Conservation (phyloP, 1,140 invertebrate genomes). For the Dinoponera quadriceps region DNA sequence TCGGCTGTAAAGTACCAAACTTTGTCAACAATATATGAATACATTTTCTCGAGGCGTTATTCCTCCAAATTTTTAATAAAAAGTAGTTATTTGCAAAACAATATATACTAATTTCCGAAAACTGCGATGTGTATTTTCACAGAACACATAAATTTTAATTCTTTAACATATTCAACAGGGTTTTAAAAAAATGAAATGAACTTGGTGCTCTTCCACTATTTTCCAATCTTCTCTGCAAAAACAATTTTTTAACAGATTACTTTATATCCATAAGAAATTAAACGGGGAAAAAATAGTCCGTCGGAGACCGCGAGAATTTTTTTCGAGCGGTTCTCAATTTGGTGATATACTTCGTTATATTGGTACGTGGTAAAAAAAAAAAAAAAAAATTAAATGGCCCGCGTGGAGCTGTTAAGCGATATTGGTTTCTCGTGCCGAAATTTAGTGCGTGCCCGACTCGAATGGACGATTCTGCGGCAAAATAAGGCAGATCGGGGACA, state of each 20-base stretch:
- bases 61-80: too few relatives aligned
- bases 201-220: too few relatives aligned
- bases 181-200: too few relatives aligned
- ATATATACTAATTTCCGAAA: too few relatives aligned
- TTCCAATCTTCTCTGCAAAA: slow-evolving; percentile 2
- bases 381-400: slow-evolving; percentile 23
- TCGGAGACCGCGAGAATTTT: not conserved
- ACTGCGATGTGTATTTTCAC: too few relatives aligned
- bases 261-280: slow-evolving; percentile 2
- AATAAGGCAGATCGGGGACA: slow-evolving; percentile 59
- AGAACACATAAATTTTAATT: too few relatives aligned
- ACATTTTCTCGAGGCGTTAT: too few relatives aligned
- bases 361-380: slow-evolving; percentile 29
- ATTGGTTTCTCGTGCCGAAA: slow-evolving; percentile 52
- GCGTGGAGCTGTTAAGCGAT: slow-evolving; percentile 33
- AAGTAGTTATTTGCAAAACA: too few relatives aligned
- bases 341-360: not conserved
- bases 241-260: slow-evolving; percentile 9
- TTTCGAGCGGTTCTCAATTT: slow-evolving; percentile 6
- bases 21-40: too few relatives aligned
- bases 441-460: slow-evolving; percentile 34
- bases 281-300: not conserved
- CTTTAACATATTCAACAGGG: too few relatives aligned
- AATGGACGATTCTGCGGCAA: slow-evolving; percentile 37
- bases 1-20: too few relatives aligned